Base-by-base conservation (phyloP, 2,113 vertebrate species). In the Hippocampus barbouri region DNA sequence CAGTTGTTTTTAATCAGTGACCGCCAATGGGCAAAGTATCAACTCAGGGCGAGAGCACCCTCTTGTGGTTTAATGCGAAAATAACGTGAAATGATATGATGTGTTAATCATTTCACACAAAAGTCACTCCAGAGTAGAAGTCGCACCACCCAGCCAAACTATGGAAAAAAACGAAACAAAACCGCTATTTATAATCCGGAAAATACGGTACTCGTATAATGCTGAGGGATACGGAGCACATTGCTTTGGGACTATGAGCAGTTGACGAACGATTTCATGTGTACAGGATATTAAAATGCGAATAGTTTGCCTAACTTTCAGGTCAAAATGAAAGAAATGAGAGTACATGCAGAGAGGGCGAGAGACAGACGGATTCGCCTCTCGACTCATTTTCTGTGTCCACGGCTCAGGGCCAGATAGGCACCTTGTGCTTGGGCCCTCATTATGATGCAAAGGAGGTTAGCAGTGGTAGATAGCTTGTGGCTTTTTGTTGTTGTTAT, bases 361-460 rank as follows among this genome's bases (percentile, higher is more conserved):
- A 79, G 65, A 23, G 41, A 56, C 51, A 61, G 57, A 41, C 23
- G 68, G 72, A 45, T 57, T 70, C 3, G 2, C 63, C 51, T 21
- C 60, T 20, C 2, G 69, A 40, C 76, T 23, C 38, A 45, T 66
- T 62, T 25, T 68, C 57, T 43, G 15, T 66, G 62, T 20, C 27
- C 63, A 45, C 74, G 73, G 59, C 82, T 81, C 2, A 15, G 70
- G 81, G 87, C 80, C 82, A 80, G 21, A 60, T 76, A 70, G 75
- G 56, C 41, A 54, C 62, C 78, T 68, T 43, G 70, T 72, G 70
- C 70, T 70, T 56, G 66, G 68, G 54, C 30, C 71, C 73, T 83
- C 80, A 88, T 89, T 89, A 79, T 86, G 77, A 88, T 88, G 82
- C 87, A 86, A 81, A 82, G 68, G 51, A 79, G 70, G 78, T 86